Conservation (phyloP, 2,113 vertebrate species). For the Sprattus sprattus region DNA sequence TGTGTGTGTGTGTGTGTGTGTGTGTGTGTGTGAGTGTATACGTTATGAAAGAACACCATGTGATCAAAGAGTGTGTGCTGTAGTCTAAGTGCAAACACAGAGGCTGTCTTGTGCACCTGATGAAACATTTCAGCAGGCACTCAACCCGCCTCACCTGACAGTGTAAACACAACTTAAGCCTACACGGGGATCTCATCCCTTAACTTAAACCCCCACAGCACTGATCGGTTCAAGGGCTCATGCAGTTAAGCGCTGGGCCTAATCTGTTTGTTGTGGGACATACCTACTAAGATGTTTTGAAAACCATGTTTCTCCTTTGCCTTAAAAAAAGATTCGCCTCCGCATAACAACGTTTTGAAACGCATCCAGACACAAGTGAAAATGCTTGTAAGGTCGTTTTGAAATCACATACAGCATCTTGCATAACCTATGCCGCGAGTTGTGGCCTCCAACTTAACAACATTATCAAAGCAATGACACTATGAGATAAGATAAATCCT, state of each 20-base stretch:
- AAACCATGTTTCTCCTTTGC: no score
- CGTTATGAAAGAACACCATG: background rate
- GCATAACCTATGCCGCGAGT: no score
- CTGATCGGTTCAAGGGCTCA: background rate
- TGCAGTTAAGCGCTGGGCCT: background rate
- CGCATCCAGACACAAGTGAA: no score
- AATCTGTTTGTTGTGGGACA: background rate
- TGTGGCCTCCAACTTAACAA: no score
- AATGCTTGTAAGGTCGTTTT: no score
- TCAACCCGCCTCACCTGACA: background rate
- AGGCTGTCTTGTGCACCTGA: background rate
- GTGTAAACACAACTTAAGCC: slow-evolving; percentile 2
- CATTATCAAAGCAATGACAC: no score
- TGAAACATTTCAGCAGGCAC: background rate
- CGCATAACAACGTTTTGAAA: no score
- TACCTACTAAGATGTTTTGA: background rate
- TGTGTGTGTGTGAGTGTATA: background rate
- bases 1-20: background rate
- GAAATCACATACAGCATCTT: no score
- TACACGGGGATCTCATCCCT: background rate
- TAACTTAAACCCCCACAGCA: background rate
- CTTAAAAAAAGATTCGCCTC: no score
- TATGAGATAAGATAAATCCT: no score
- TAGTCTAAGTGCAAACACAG: background rate
- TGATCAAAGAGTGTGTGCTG: background rate